Evolutionary conservation across 2,888 invertebrate genomes (phyloP).

Genomic region (Dasysyrphus tricinctus): DNA sequence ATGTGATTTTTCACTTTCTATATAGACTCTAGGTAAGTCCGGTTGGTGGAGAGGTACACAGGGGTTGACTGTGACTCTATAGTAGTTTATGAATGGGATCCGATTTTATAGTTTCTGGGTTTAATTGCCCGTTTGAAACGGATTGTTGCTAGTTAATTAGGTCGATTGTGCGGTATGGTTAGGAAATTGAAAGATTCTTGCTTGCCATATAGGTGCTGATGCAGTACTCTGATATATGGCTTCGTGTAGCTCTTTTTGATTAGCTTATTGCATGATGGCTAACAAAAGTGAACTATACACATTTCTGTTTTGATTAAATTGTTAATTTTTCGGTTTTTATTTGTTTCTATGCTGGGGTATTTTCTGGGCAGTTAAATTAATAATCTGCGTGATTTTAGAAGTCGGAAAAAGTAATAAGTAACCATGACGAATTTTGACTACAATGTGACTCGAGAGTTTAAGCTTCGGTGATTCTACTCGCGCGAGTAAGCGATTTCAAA

Average conservation of each 20-base stretch:
- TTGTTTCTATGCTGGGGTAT: not conserved
- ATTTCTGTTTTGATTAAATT: conserved; percentile 1
- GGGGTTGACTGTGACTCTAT: not conserved
- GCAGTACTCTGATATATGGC: not conserved
- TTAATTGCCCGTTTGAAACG: conserved; percentile 53
- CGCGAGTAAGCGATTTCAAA: too few species aligned
- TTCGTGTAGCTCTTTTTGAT: conserved; percentile 21
- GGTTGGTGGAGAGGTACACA: not conserved
- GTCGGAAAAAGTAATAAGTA: not conserved
- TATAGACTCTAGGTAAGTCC: not conserved
- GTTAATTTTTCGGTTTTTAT: not conserved
- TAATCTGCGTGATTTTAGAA: not conserved
- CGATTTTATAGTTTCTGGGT: conserved; percentile 44
- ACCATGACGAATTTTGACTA: too few species aligned
- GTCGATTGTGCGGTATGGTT: conserved; percentile 45
- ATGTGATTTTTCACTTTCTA: conserved; percentile 46
- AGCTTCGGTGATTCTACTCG: too few species aligned
- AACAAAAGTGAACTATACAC: not conserved
- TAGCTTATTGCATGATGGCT: conserved; percentile 11
- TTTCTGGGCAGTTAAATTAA: not conserved
- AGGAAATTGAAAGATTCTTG: conserved; percentile 40
- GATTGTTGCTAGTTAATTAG: conserved; percentile 62
- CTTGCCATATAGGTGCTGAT: not conserved
- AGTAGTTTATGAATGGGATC: conserved; percentile 2
- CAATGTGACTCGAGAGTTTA: too few species aligned